Evolutionary conservation across 2,888 invertebrate genomes (phyloP).

Genomic region (Drosophila colorata): DNA sequence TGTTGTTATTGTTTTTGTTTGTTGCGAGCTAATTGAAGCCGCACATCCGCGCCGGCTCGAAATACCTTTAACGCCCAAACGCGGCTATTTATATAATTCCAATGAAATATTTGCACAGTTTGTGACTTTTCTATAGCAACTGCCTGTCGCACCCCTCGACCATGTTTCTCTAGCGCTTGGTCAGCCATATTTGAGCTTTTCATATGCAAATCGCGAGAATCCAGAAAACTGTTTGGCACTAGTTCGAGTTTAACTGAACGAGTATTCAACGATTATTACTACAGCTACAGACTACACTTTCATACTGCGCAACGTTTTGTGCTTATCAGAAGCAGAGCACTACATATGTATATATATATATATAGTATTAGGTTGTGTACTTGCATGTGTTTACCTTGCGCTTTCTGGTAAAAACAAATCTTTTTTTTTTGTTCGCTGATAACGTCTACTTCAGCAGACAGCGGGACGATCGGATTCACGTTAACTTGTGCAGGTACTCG

Average conservation of each 20-base stretch:
- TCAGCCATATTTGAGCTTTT: conserved; percentile 27
- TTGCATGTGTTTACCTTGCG: conserved; percentile 42
- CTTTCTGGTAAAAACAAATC: conserved; percentile 40
- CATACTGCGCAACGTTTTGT: conserved; percentile 8
- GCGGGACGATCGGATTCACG: conserved; percentile 32
- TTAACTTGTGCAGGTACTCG: not conserved
- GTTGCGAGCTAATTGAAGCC: conserved; percentile 42
- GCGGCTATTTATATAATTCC: conserved; percentile 33
- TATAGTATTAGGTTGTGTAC: conserved; percentile 14
- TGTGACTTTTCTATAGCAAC: conserved; percentile 25
- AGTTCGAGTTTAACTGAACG: conserved; percentile 10
- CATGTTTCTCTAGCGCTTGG: conserved; percentile 22
- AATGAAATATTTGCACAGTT: conserved; percentile 40
- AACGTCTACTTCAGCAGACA: conserved; percentile 47
- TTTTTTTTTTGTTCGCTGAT: conserved; percentile 35
- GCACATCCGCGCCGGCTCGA: conserved; percentile 44
- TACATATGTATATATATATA: conserved; percentile 4
- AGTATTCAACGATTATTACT: not conserved
- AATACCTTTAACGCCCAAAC: conserved; percentile 30
- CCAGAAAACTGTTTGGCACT: conserved; percentile 4
- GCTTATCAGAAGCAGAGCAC: conserved; percentile 39
- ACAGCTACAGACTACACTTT: conserved; percentile 17
- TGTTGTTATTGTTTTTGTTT: conserved; percentile 8
- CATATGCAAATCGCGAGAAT: conserved; percentile 20
- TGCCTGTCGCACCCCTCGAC: not conserved